Percentiles rank a stretch among this genome's conserved stretches.
phyloP scores from a whole-genome alignment of 2,113 vertebrate genomes.

The Alaudala cheleensis region DNA sequence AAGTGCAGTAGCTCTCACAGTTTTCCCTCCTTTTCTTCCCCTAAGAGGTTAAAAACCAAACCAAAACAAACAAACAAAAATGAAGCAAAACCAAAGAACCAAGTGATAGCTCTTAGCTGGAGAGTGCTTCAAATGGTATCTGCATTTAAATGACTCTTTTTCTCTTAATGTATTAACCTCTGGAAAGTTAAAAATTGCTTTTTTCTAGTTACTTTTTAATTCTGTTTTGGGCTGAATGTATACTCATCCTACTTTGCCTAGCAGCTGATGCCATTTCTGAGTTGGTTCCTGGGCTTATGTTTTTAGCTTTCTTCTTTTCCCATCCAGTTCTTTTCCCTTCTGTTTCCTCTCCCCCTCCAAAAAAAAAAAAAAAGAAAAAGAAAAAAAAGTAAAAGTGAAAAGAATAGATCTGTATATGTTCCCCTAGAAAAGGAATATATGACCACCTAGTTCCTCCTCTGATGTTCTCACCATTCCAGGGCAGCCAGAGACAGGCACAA shows the following conservation, averaged over 20 bases:
- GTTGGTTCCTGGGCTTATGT: neutral
- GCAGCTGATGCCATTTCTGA: constrained; percentile 1
- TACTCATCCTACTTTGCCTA: neutral
- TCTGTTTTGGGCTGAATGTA: neutral
- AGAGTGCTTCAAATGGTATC: constrained; percentile 6
- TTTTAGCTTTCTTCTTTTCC: constrained; percentile 2
- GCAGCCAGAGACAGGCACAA: neutral
- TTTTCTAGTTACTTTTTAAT: constrained; percentile 13
- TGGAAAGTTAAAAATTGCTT: constrained; percentile 8
- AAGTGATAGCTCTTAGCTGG: neutral
- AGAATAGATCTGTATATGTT: neutral
- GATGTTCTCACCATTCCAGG: neutral
- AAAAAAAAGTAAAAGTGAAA: neutral
- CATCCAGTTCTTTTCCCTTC: neutral
- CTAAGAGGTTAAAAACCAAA: constrained; percentile 3
- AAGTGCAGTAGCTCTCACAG: neutral
- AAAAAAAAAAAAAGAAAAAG: neutral
- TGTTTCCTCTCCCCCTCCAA: neutral
- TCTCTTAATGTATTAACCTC: neutral
- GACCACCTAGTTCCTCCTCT: neutral
- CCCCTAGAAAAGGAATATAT: neutral
- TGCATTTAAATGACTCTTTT: neutral
- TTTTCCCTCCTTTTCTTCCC: neutral
- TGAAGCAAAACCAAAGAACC: neutral
- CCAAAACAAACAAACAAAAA: neutral